Base-by-base conservation (phyloP, 2,888 invertebrate genomes). In the Hedychridium roseum region DNA sequence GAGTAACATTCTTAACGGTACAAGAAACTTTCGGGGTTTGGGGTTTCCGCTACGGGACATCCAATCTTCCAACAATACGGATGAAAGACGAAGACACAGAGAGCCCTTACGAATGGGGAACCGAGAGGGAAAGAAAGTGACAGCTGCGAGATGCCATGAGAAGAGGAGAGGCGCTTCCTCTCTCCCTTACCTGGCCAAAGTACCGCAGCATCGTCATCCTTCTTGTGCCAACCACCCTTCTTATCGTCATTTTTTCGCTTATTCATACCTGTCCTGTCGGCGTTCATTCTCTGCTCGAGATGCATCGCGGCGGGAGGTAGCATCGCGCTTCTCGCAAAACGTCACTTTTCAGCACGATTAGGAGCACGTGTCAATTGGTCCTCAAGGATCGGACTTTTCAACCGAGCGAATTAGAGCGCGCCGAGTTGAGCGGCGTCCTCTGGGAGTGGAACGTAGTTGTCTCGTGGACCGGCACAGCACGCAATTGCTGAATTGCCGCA, bases 231-330 rank as follows among this genome's bases (percentile, higher is more conserved):
- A 35, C 45, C 27, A 20, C n/a, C 44, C 6, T 39, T 38, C 6
- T 17, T 5, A 16, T 12, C 45, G 57, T 20, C 26, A 38, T 31
- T 2, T 21, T 14, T 6, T 4, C 7, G 9, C 47, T 52, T 54
- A 54, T 15, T 4, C 56, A 57, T 67, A 64, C 61, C 66, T 58
- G 66, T 43, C 43, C 58, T 58, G 32, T 60, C 60, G 39, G 43
- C 55, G 54, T 54, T 62, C 31, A 62, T 62, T 51, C 65, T 70
- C 38, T 64, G 64, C 42, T 70, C 71, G 43, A 69, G 53, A 57
- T 66, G 68, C 59, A 72, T 60, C 11, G 66, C 61, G 21, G 59
- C 59, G 31, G 71, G 66, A 30, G 68, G 66, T 49, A 71, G 54
- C 69, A 71, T 66, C 36, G 40, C 52, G 12, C 37, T 42, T 18